These are phyloP conservation scores for Sesamia inferens DNA, from an alignment of 2,888 invertebrate genomes.

Conservation along the genomic window DNA sequence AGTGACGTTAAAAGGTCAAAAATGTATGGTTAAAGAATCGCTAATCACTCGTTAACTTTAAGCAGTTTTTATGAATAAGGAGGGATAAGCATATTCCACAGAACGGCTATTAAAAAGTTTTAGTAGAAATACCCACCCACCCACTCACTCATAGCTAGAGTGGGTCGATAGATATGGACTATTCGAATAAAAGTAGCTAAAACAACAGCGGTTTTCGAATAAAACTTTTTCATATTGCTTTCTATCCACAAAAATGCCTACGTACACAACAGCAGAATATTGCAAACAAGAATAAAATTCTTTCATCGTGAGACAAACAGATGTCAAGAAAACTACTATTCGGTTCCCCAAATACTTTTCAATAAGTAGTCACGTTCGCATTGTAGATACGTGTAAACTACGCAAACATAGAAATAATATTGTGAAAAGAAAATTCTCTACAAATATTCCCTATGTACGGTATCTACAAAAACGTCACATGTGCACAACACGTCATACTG, in stretches of 20 bases:
- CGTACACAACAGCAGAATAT: slow-evolving; percentile 19
- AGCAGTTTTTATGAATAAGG: too few relatives aligned
- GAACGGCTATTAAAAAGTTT: not conserved
- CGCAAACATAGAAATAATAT: slow-evolving; percentile 11
- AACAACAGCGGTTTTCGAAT: not conserved
- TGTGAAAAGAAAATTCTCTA: slow-evolving; percentile 5
- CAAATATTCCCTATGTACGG: not conserved
- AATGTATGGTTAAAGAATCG: too few relatives aligned
- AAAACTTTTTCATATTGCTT: slow-evolving; percentile 5
- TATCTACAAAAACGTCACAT: too few relatives aligned
- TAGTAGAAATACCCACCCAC: not conserved
- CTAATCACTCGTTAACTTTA: too few relatives aligned
- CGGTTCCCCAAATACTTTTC: slow-evolving; percentile 29
- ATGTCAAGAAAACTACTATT: slow-evolving; percentile 28
- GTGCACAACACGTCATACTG: too few relatives aligned
- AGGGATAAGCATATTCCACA: too few relatives aligned
- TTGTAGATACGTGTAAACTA: not conserved
- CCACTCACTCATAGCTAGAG: too few relatives aligned
- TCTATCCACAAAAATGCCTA: not conserved
- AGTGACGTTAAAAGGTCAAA: too few relatives aligned
- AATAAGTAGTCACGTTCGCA: slow-evolving; percentile 42
- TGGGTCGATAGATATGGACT: too few relatives aligned
- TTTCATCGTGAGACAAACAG: slow-evolving; percentile 19
- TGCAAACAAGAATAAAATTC: slow-evolving; percentile 26
- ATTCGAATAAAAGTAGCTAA: not conserved